Evolutionary conservation across 2,113 vertebrate genomes (phyloP), one percentile per base, ranked within the genome.

Genomic region (Aegithalos caudatus): DNA sequence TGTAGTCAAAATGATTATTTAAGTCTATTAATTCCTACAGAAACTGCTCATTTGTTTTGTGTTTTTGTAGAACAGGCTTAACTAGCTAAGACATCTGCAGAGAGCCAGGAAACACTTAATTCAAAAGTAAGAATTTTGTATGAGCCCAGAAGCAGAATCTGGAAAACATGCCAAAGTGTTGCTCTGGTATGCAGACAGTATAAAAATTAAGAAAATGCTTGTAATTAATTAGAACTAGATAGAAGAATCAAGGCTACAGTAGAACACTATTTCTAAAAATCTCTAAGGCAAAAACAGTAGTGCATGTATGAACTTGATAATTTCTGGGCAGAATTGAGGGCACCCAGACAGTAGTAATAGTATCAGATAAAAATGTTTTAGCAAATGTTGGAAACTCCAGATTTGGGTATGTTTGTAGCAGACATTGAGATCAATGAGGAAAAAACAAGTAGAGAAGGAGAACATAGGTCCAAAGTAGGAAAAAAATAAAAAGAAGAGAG

Each of bases 401-500:
- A n/a, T 58, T 40, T 71, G 4, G 1, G 4, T n/a, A 51, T 1
- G 0, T 31, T 19, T 54, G 2, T 24, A 79, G 19, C 27, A 74
- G 28, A 61, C n/a, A 57, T 7, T 44, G 14, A 85, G 28, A 66
- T 15, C 2, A 57, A n/a, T 15, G 10, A 84, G 21, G 16, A 74
- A 74, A 17, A 65, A 53, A 15, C 1, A 77, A 27, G 40, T 18
- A 69, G 6, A 4, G 2, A 3, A n/a, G 22, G 27, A 74, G 20
- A 61, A 78, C 10, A 35, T 24, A 10, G 6, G 23, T 27, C 7
- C 5, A 81, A 69, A 65, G 4, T 6, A 60, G 24, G 5, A 11
- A 28, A 38, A 42, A 24, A 18, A n/a, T 5, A 31, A 77, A 40
- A 35, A 21, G 2, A 37, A n/a, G 5, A 14, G 54, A 73, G 12